Percentiles rank a stretch among this genome's conserved stretches.
Conservation (phyloP, 2,888 invertebrate genomes). For the Molanna angustata region DNA sequence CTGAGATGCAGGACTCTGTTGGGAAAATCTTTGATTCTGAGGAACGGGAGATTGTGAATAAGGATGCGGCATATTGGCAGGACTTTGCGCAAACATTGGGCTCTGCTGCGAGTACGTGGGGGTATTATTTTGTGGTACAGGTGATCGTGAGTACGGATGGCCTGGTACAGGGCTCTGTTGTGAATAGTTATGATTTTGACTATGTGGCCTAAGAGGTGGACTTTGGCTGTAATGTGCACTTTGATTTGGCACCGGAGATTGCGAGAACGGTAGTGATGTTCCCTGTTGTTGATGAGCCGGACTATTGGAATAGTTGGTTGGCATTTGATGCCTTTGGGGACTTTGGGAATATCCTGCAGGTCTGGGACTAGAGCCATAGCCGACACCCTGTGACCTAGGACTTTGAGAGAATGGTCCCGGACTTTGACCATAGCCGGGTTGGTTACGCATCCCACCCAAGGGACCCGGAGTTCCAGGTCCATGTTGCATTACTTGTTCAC, state of each 20-base stretch:
- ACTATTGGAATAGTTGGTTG: slow-evolving; percentile 29
- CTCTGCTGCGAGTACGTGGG: slow-evolving; percentile 33
- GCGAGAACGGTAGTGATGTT: slow-evolving; percentile 35
- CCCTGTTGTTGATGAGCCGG: slow-evolving; percentile 41
- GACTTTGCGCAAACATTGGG: slow-evolving; percentile 33
- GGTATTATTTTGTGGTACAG: slow-evolving; percentile 33
- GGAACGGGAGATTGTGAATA: slow-evolving; percentile 33
- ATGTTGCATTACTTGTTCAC: slow-evolving; percentile 7
- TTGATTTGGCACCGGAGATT: slow-evolving; percentile 30
- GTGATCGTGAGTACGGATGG: slow-evolving; percentile 43
- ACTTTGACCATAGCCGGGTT: slow-evolving; percentile 30
- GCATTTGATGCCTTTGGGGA: slow-evolving; percentile 31
- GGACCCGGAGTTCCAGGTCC: slow-evolving; percentile 29
- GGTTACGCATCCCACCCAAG: slow-evolving; percentile 24
- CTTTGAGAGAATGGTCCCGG: slow-evolving; percentile 40
- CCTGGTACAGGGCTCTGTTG: slow-evolving; percentile 35
- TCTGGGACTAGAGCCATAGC: slow-evolving; percentile 49
- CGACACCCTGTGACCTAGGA: slow-evolving; percentile 39
- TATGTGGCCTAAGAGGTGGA: slow-evolving; percentile 32
- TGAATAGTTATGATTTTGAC: slow-evolving; percentile 35
- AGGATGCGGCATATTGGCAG: slow-evolving; percentile 31
- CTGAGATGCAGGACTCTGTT: slow-evolving; percentile 31
- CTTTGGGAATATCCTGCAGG: slow-evolving; percentile 42
- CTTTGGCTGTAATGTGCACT: slow-evolving; percentile 30
- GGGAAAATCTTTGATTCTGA: slow-evolving; percentile 36